These are phyloP conservation scores for Xenopus laevis DNA, from an alignment of 2,113 vertebrate species.

Conservation along the genomic window DNA sequence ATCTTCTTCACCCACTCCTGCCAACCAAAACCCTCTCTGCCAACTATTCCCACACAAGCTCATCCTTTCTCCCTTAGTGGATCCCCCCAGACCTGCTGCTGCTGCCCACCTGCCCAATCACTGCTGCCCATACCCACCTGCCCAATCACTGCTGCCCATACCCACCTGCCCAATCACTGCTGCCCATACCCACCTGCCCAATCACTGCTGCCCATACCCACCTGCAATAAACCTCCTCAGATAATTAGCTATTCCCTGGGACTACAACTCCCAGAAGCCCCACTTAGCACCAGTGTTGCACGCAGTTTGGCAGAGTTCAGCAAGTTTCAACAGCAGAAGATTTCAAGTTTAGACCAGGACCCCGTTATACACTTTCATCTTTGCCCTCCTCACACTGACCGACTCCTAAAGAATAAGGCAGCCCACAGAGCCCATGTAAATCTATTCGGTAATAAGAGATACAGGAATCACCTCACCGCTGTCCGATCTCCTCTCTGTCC, in stretches of 20 bases:
- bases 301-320: not conserved
- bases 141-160: no score
- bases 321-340: no score
- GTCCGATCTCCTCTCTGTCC: not conserved
- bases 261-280: not conserved
- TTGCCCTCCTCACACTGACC: not conserved
- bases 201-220: no score
- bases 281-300: not conserved
- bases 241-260: not conserved
- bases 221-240: not conserved
- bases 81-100: not conserved
- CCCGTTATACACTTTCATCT: not conserved
- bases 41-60: not conserved
- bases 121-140: no score
- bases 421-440: no score
- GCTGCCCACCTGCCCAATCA: no score
- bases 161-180: no score
- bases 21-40: not conserved
- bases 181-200: no score
- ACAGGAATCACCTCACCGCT: not conserved
- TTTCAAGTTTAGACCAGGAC: not conserved
- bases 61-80: not conserved
- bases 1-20: not conserved
- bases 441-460: not conserved
- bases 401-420: not conserved